Percentiles rank a stretch among this genome's conserved stretches.
Evolutionary conservation across 2,888 invertebrate species (phyloP).

Genomic region (Macropis europaea): DNA sequence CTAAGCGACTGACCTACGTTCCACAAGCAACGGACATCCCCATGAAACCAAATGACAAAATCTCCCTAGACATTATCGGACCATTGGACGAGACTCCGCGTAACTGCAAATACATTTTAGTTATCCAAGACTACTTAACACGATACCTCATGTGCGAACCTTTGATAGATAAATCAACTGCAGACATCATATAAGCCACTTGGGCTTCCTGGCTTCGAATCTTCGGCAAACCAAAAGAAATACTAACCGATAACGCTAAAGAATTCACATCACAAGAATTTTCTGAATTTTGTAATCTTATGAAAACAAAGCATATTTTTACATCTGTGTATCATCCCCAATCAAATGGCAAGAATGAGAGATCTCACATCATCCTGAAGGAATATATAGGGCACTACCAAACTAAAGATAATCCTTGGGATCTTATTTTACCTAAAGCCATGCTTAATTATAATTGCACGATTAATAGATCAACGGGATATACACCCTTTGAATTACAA

Average conservation of each 20-base stretch:
- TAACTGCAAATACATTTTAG: no score
- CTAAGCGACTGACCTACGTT: background rate
- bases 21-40: background rate
- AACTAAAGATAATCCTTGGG: no score
- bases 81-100: no score
- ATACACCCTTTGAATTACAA: conserved; percentile 16
- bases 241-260: background rate
- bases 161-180: no score
- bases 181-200: background rate
- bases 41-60: background rate
- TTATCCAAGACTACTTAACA: no score
- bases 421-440: background rate
- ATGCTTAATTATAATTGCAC: background rate
- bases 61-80: background rate
- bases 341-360: background rate
- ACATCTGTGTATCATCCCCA: no score
- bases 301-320: background rate
- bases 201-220: background rate
- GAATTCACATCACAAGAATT: background rate
- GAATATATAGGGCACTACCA: background rate
- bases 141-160: no score
- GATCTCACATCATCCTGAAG: background rate
- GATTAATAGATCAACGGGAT: background rate
- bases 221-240: no score
- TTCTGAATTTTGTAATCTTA: no score